Evolutionary conservation across 2,797 vertebrate genomes (phyloP).

Genomic region (Ptychobarbus kaznakovi): DNA sequence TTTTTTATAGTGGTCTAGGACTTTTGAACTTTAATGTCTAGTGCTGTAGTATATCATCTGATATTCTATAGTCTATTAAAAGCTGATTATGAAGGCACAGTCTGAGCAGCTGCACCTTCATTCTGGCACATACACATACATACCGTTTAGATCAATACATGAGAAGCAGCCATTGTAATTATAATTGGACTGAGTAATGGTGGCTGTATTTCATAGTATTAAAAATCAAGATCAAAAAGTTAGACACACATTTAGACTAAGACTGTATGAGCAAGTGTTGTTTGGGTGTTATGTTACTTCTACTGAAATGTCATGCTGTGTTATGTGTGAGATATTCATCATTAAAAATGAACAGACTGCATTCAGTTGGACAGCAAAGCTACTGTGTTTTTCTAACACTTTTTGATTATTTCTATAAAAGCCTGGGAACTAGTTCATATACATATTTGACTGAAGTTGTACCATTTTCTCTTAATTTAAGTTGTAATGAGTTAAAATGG

Average conservation of each 20-base stretch:
- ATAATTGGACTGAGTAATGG: neutral
- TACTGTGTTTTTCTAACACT: neutral
- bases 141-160: neutral
- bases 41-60: neutral
- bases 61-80: neutral
- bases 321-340: conserved; percentile 6
- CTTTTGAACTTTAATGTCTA: neutral
- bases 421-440: neutral
- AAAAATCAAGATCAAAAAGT: neutral
- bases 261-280: neutral
- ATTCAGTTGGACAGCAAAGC: neutral
- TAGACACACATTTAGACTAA: neutral
- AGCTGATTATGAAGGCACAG: conserved; percentile 8
- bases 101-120: neutral
- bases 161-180: neutral
- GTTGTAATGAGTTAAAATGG: neutral
- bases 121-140: conserved; percentile 14
- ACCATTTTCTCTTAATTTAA: neutral
- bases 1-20: neutral
- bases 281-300: conserved; percentile 7
- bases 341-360: conserved; percentile 13
- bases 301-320: neutral
- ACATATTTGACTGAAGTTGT: neutral
- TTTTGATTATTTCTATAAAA: neutral
- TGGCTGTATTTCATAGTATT: neutral